A percentile compares a stretch with the other conserved stretches of the same genome.
Evolutionary conservation across 1,140 invertebrate genomes (phyloP).

Genomic region (Uloborus diversus): DNA sequence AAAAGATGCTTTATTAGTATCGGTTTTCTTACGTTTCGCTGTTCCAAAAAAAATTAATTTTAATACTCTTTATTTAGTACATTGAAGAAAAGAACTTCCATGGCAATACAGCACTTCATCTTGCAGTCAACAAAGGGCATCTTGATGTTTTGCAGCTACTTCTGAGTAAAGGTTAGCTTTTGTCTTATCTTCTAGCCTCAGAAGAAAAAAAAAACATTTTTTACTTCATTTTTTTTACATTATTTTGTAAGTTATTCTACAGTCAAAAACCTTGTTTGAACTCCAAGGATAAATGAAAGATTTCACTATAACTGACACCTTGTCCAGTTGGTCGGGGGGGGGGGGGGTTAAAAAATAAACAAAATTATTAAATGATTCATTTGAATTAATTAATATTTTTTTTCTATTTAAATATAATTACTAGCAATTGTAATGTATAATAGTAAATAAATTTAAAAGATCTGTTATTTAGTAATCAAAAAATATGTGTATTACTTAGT

Average conservation of each 20-base stretch:
- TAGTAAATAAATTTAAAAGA: too few species aligned
- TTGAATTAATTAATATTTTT: not conserved
- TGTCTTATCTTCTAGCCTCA: too few species aligned
- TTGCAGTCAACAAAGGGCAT: constrained; percentile 67
- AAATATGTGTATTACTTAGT: too few species aligned
- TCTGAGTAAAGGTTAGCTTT: constrained; percentile 65
- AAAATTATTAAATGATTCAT: not conserved
- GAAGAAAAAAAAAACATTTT: constrained; percentile 6
- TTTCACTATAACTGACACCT: too few species aligned
- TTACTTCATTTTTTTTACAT: not conserved
- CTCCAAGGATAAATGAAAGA: too few species aligned
- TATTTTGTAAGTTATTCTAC: not conserved
- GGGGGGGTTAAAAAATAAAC: too few species aligned
- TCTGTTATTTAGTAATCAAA: too few species aligned
- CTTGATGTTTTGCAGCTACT: constrained; percentile 64
- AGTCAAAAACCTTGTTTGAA: too few species aligned
- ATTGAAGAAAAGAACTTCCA: constrained; percentile 64
- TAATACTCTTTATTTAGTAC: constrained; percentile 47
- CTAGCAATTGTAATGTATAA: too few species aligned
- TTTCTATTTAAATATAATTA: not conserved
- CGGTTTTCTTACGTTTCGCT: too few species aligned
- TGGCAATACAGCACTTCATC: constrained; percentile 65
- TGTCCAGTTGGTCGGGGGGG: too few species aligned
- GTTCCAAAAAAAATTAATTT: not conserved
- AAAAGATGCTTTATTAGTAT: too few species aligned